phyloP scores from a whole-genome alignment of 2,797 vertebrate genomes.

The Mallotus villosus region DNA sequence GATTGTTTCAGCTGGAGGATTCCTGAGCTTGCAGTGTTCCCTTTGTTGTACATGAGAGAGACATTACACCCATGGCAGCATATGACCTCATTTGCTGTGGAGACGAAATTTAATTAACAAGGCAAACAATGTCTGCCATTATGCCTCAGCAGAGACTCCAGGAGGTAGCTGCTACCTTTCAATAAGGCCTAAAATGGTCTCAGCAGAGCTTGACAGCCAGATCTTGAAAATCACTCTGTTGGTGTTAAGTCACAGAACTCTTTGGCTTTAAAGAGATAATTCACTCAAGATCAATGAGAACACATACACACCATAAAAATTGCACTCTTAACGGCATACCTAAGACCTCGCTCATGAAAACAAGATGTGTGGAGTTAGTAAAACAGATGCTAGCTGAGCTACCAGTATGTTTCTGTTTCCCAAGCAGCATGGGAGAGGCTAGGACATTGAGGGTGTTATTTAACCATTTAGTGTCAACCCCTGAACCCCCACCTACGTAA shows the following conservation, averaged over 20 bases:
- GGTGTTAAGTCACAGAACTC: slow-evolving; percentile 49
- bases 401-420: slow-evolving; percentile 45
- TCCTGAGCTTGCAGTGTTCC: slow-evolving; percentile 68
- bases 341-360: slow-evolving; percentile 45
- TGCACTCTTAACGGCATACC: slow-evolving; percentile 39
- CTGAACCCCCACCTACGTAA: slow-evolving; percentile 23
- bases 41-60: slow-evolving; percentile 82
- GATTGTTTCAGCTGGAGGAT: slow-evolving; percentile 78
- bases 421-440: slow-evolving; percentile 46
- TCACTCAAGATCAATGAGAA: slow-evolving; percentile 52
- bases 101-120: slow-evolving; percentile 85
- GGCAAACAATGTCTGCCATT: slow-evolving; percentile 80
- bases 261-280: slow-evolving; percentile 39
- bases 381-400: slow-evolving; percentile 54
- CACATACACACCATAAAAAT: slow-evolving; percentile 47
- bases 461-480: slow-evolving; percentile 52
- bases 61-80: slow-evolving; percentile 79
- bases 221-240: slow-evolving; percentile 26
- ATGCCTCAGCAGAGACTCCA: slow-evolving; percentile 74
- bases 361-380: slow-evolving; percentile 48
- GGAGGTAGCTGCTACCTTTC: slow-evolving; percentile 71
- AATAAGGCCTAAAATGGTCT: slow-evolving; percentile 67
- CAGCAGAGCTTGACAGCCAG: slow-evolving; percentile 60
- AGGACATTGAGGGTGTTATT: slow-evolving; percentile 40
- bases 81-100: slow-evolving; percentile 81